Evolutionary conservation across 1,140 invertebrate genomes (phyloP), one percentile per base, ranked within the genome.

Genomic region (Dicyema japonicum): DNA sequence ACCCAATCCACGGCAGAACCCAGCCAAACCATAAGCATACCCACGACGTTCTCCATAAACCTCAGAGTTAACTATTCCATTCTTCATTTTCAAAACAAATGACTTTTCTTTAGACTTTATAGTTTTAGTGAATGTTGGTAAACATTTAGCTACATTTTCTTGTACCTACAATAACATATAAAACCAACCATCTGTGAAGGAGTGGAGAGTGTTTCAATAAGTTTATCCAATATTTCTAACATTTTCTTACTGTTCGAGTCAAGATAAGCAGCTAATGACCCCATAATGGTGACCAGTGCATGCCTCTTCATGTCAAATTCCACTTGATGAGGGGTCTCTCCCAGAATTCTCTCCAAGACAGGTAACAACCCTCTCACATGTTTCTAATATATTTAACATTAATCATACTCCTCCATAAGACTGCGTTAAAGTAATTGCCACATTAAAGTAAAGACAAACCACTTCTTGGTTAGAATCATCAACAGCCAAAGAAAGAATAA

Each of bases 241-340:
- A 65, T 72, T 65, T 54, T 76, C 46, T 63, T 58, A 51, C 88
- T 72, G 37, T 69, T 65, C 26, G 68, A 69, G 32, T 82, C 72
- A 34, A 97, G 62, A 61, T 94, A 80, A 19, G 70, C 61, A 2
- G 82, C 85, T 33, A 94, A 56, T 0, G 70, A 78, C 9, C 85
- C 85, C 69, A 94, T 80, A 5, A 94, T 55, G 39, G 94, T 70
- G 17, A 97, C 74, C n/a, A n/a, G n/a, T n/a, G n/a, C n/a, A n/a
- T n/a, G n/a, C n/a, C n/a, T n/a, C n/a, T n/a, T n/a, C n/a, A n/a
- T n/a, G n/a, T n/a, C n/a, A n/a, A n/a, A n/a, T n/a, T n/a, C n/a
- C n/a, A n/a, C n/a, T n/a, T n/a, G n/a, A n/a, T n/a, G n/a, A n/a
- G n/a, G n/a, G n/a, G n/a, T n/a, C n/a, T n/a, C n/a, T n/a, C n/a